These are phyloP conservation scores for Acanthopagrus latus DNA, from an alignment of 2,797 vertebrate genomes.

Conservation along the genomic window DNA sequence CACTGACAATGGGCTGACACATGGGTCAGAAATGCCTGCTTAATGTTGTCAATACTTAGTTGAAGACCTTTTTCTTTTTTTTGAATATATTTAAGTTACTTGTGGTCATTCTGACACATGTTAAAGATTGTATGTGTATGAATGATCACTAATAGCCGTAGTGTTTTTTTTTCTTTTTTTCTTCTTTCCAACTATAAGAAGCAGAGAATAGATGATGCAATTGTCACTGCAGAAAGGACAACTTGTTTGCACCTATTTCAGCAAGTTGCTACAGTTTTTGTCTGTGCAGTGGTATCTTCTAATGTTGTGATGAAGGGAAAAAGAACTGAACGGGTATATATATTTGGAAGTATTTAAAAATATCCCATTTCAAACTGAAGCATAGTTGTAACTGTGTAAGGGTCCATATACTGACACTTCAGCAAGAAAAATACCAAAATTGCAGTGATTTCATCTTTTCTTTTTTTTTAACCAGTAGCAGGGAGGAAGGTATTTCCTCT, in stretches of 20 bases:
- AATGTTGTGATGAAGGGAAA: conserved; percentile 30
- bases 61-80: conserved; percentile 65
- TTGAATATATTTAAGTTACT: conserved; percentile 65
- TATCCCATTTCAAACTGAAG: background rate
- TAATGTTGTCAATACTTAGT: conserved; percentile 61
- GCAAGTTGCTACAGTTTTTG: conserved; percentile 68
- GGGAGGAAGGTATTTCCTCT: conserved; percentile 10
- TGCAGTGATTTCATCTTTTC: conserved; percentile 1
- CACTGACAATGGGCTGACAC: conserved; percentile 49
- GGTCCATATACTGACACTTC: conserved; percentile 1
- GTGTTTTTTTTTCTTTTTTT: background rate
- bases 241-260: conserved; percentile 58
- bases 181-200: conserved; percentile 17
- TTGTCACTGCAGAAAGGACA: conserved; percentile 27
- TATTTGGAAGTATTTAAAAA: conserved; percentile 29
- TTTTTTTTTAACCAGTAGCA: conserved; percentile 42
- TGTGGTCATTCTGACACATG: conserved; percentile 49
- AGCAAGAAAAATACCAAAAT: conserved; percentile 54
- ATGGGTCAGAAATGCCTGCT: conserved; percentile 60
- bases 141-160: conserved; percentile 64
- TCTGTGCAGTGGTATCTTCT: conserved; percentile 66
- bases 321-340: conserved; percentile 56
- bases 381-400: conserved; percentile 40
- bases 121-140: conserved; percentile 48
- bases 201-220: conserved; percentile 22